phyloP scores from a whole-genome alignment of 2,888 invertebrate genomes.

The Saturnia pavonia region DNA sequence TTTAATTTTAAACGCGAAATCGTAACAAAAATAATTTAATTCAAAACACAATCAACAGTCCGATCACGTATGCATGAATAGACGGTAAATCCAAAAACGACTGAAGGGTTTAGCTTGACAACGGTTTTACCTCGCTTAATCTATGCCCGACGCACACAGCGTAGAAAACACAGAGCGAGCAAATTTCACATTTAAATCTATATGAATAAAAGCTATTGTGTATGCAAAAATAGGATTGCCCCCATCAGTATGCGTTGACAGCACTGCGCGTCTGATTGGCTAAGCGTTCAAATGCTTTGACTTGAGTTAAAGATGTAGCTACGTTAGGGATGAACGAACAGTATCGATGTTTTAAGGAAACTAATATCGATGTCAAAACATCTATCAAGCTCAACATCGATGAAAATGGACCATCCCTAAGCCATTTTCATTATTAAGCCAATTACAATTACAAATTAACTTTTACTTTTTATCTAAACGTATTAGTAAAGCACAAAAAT shows the following conservation, averaged over 20 bases:
- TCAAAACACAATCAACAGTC: slow-evolving; percentile 17
- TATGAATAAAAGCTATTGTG: slow-evolving; percentile 27
- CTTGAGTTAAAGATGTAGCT: slow-evolving; percentile 64
- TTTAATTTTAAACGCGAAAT: slow-evolving; percentile 9
- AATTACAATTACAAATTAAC: no score
- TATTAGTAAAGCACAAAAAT: no score
- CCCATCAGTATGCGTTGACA: slow-evolving; percentile 65
- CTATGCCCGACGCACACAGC: slow-evolving; percentile 31
- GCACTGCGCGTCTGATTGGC: slow-evolving; percentile 68
- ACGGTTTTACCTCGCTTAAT: slow-evolving; percentile 29
- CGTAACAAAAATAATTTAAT: slow-evolving; percentile 11
- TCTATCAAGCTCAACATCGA: no score
- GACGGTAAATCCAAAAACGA: slow-evolving; percentile 17
- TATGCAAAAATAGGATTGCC: slow-evolving; percentile 29
- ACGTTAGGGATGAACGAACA: slow-evolving; percentile 39
- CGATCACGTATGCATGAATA: slow-evolving; percentile 18
- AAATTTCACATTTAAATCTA: slow-evolving; percentile 32
- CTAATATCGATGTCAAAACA: no score
- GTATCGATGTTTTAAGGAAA: no score
- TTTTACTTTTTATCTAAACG: no score
- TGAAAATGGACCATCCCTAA: no score
- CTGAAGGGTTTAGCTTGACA: slow-evolving; percentile 21
- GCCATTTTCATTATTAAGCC: no score
- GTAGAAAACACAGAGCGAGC: not conserved
- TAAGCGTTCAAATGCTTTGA: slow-evolving; percentile 51